A percentile compares a stretch with the other conserved stretches of the same genome.
phyloP scores from a whole-genome alignment of 2,113 vertebrate genomes.

The Tychaedon coryphoeus region DNA sequence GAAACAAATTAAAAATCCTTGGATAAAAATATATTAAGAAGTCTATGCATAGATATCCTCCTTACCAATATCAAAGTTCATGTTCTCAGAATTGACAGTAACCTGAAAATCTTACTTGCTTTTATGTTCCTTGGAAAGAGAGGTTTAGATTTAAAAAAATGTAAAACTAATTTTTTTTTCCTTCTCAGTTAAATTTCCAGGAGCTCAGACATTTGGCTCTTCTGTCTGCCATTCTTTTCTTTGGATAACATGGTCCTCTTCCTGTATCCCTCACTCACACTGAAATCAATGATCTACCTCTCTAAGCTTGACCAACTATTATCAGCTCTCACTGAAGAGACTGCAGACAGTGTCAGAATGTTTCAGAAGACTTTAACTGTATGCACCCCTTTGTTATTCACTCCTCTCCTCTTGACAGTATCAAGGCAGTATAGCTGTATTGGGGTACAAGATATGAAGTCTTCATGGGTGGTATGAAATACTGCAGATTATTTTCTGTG shows the following conservation, averaged over 20 bases:
- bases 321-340: background rate
- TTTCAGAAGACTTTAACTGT: background rate
- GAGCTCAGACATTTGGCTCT: background rate
- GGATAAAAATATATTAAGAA: background rate
- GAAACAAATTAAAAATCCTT: background rate
- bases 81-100: background rate
- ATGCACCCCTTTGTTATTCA: background rate
- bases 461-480: background rate
- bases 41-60: background rate
- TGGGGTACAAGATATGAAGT: background rate
- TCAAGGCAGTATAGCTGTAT: background rate
- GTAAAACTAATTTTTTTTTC: background rate
- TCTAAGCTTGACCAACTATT: background rate
- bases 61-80: background rate
- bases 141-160: accelerated
- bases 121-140: background rate
- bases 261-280: background rate
- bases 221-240: background rate
- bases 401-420: background rate
- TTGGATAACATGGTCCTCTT: background rate
- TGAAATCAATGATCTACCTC: background rate
- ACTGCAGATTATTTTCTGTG: background rate
- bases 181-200: background rate
- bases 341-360: background rate
- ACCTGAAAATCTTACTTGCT: background rate